phyloP scores from a whole-genome alignment of 2,797 vertebrate species.

The Brachyalestes nurse region DNA sequence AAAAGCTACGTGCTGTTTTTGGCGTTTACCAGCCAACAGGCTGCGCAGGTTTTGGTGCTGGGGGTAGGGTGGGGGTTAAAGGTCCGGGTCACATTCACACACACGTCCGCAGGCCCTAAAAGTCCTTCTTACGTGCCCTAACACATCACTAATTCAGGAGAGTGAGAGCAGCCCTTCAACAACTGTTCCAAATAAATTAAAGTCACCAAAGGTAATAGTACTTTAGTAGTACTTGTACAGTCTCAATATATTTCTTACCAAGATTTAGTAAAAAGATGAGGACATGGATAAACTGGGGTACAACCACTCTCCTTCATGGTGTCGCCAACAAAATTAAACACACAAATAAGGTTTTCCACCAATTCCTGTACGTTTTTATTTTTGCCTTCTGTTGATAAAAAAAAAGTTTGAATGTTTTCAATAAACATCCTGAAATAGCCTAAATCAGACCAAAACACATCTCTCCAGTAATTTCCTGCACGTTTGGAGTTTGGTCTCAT shows the following conservation, averaged over 20 bases:
- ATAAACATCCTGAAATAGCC: background rate
- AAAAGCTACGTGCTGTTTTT: constrained; percentile 16
- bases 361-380: too few species aligned
- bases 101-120: background rate
- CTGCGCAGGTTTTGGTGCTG: background rate
- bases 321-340: background rate
- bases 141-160: constrained; percentile 5
- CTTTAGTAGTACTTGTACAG: too few species aligned
- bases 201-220: background rate
- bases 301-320: background rate
- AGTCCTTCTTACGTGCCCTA: background rate
- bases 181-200: background rate
- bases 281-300: too few species aligned
- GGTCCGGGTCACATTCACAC: constrained; percentile 1
- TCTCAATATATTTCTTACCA: too few species aligned
- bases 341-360: background rate
- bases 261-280: too few species aligned
- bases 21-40: background rate
- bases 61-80: background rate
- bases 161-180: background rate
- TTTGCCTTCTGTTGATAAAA: background rate
- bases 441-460: background rate
- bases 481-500: background rate
- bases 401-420: background rate
- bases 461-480: background rate